These are phyloP conservation scores for Endomychus coccineus DNA, from an alignment of 2,888 invertebrate species.

Conservation along the genomic window DNA sequence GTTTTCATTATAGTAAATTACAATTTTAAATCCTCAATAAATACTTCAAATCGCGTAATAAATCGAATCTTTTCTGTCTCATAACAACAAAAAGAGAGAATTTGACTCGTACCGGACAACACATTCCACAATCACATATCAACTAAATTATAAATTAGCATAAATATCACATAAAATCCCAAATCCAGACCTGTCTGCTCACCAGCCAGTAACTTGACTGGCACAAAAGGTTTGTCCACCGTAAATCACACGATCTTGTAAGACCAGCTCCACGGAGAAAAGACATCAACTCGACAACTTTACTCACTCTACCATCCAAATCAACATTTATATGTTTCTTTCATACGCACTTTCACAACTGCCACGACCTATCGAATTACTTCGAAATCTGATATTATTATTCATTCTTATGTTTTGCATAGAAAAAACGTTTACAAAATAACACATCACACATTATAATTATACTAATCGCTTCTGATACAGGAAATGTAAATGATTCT, in stretches of 20 bases:
- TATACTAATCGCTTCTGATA: too few relatives aligned
- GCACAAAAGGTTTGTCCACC: constrained; percentile 42
- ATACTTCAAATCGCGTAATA: constrained; percentile 37
- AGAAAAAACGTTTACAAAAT: too few relatives aligned
- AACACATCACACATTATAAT: too few relatives aligned
- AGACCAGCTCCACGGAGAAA: constrained; percentile 11
- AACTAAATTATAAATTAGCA: constrained; percentile 41
- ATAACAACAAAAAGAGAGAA: constrained; percentile 21
- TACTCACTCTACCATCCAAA: too few relatives aligned
- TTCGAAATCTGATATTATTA: too few relatives aligned
- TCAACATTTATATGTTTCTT: too few relatives aligned
- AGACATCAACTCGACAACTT: too few relatives aligned
- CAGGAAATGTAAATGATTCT: too few relatives aligned
- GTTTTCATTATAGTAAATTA: constrained; percentile 36
- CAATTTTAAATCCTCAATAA: constrained; percentile 37
- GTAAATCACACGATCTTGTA: constrained; percentile 37
- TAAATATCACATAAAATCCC: constrained; percentile 44
- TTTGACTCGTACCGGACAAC: constrained; percentile 13
- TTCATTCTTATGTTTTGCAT: too few relatives aligned
- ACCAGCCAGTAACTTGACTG: constrained; percentile 37
- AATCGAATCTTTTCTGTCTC: constrained; percentile 33
- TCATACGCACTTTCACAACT: too few relatives aligned
- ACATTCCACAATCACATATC: constrained; percentile 35
- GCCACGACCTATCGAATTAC: too few relatives aligned
- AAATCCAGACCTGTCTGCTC: constrained; percentile 34